Percentiles rank a stretch among this genome's conserved stretches.
Conservation (phyloP, 2,888 invertebrate species). For the Ptilodon capucinus region DNA sequence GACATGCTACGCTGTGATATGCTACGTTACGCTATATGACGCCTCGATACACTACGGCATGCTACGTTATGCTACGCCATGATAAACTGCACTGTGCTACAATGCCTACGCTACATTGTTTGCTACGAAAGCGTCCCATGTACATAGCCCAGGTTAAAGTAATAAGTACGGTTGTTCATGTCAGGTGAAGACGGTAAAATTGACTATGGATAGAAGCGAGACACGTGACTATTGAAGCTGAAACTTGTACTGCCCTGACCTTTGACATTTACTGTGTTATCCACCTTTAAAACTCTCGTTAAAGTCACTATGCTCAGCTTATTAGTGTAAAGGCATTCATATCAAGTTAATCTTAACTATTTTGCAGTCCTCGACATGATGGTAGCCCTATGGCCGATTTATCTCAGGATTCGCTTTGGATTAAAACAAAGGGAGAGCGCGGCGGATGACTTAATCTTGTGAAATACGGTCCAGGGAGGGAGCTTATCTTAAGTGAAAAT, state of each 20-base stretch:
- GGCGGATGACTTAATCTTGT: conserved; percentile 56
- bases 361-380: not conserved
- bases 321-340: not conserved
- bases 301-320: not conserved
- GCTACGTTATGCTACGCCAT: too few relatives aligned
- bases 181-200: too few relatives aligned
- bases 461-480: conserved; percentile 49
- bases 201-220: too few relatives aligned
- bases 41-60: too few relatives aligned
- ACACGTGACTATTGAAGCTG: too few relatives aligned
- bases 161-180: too few relatives aligned
- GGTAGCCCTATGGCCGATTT: conserved; percentile 12
- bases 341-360: not conserved
- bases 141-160: too few relatives aligned
- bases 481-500: conserved; percentile 62
- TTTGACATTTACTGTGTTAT: not conserved
- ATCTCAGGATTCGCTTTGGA: conserved; percentile 52
- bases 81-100: too few relatives aligned
- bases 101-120: too few relatives aligned
- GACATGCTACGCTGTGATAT: too few relatives aligned
- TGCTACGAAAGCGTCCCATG: too few relatives aligned
- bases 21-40: too few relatives aligned
- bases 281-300: not conserved
- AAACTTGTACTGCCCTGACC: not conserved
- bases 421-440: conserved; percentile 53